Evolutionary conservation across 2,797 vertebrate genomes (phyloP).

Genomic region (Melanotaenia trifasciata): DNA sequence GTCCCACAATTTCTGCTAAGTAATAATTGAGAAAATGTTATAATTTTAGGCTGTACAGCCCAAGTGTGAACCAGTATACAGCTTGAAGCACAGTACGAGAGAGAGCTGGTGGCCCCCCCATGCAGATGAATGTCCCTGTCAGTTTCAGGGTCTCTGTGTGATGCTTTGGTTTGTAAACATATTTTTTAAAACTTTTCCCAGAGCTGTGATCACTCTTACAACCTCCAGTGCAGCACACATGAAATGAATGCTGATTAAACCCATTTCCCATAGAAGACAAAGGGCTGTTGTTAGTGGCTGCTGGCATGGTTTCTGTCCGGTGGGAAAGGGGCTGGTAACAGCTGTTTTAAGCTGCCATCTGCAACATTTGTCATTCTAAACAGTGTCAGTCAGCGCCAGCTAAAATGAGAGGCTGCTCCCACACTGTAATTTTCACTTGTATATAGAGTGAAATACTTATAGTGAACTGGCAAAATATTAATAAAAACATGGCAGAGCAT

Average conservation of each 20-base stretch:
- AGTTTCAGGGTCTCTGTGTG: background rate
- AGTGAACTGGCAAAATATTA: background rate
- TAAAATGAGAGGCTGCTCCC: background rate
- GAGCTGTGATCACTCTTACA: conserved; percentile 1
- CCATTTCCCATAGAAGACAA: conserved; percentile 12
- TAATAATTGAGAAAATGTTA: background rate
- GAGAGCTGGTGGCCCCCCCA: background rate
- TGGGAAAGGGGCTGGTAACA: background rate
- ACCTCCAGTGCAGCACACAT: conserved; percentile 9
- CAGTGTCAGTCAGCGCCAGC: conserved; percentile 2
- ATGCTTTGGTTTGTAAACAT: background rate
- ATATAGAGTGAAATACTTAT: background rate
- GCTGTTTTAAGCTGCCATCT: conserved; percentile 3
- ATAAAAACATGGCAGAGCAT: background rate
- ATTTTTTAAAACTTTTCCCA: conserved; percentile 9
- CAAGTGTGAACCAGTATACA: background rate
- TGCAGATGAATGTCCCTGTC: background rate
- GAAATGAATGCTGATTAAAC: conserved; percentile 4
- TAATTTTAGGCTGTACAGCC: background rate
- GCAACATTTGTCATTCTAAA: conserved; percentile 21
- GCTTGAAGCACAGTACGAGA: background rate
- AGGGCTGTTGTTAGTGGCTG: background rate
- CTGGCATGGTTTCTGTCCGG: conserved; percentile 3
- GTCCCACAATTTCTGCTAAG: background rate
- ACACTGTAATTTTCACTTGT: background rate